Evolutionary conservation across 2,797 vertebrate species (phyloP).

Genomic region (Somateria mollissima): DNA sequence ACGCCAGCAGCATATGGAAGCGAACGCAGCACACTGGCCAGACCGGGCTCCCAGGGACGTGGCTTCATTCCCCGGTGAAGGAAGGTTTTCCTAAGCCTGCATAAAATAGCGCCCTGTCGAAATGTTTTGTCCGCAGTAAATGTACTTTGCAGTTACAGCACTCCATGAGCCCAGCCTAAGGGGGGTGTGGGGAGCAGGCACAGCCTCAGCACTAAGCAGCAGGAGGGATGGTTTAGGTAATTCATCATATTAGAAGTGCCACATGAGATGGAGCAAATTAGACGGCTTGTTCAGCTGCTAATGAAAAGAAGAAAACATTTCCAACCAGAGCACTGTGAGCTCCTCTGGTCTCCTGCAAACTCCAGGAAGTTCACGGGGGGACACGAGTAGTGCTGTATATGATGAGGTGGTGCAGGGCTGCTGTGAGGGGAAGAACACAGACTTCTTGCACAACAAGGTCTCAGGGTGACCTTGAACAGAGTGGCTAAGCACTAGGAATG

Average conservation of each 20-base stretch:
- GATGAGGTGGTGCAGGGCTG: fast-evolving
- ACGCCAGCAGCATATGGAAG: fast-evolving
- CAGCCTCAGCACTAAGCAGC: fast-evolving
- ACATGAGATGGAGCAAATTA: background rate
- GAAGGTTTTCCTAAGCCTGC: background rate
- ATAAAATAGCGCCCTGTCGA: background rate
- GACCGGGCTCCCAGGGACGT: fast-evolving
- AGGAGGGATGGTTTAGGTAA: background rate
- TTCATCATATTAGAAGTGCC: background rate
- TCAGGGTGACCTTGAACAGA: background rate
- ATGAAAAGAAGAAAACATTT: background rate
- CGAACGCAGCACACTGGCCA: fast-evolving
- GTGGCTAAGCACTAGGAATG: background rate
- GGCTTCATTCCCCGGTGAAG: background rate
- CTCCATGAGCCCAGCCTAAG: background rate
- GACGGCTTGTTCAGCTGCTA: background rate
- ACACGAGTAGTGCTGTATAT: background rate
- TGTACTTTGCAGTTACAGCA: background rate
- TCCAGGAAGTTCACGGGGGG: background rate
- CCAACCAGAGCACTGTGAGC: background rate
- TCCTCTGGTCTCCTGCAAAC: background rate
- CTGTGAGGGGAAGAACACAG: background rate
- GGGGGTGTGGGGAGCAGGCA: background rate
- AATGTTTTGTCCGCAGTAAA: background rate
- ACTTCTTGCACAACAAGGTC: background rate